Conservation (phyloP, 35 echinoderm and acorn worm genomes). For the Diadema setosum region DNA sequence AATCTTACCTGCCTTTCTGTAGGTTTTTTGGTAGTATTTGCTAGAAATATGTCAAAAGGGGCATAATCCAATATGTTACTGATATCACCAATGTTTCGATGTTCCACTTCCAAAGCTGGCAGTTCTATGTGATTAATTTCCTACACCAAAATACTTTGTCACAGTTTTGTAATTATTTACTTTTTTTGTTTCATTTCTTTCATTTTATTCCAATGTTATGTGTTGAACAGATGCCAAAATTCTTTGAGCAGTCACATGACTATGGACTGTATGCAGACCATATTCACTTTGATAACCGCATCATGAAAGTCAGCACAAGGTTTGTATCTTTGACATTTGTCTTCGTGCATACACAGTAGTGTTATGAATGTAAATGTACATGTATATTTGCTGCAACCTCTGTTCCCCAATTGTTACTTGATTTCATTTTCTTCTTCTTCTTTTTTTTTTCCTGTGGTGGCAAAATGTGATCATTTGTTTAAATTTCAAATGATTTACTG, state of each 20-base stretch:
- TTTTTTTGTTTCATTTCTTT: neutral
- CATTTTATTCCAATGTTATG: neutral
- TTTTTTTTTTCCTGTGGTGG: no score
- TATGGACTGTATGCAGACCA: conserved; percentile 74
- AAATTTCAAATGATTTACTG: neutral
- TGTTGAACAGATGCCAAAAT: conserved; percentile 75
- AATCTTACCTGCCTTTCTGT: no score
- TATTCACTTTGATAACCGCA: conserved; percentile 86
- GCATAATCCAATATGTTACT: neutral
- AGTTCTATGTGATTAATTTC: neutral
- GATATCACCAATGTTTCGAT: neutral
- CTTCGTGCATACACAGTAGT: no score
- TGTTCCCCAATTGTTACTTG: no score
- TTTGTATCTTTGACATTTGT: no score
- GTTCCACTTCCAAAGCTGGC: neutral
- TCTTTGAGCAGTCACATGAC: conserved; percentile 87
- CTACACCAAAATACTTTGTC: neutral
- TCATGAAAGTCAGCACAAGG: conserved; percentile 81
- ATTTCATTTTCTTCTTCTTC: no score
- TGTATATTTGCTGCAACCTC: no score
- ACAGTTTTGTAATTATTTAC: neutral
- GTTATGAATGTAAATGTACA: no score
- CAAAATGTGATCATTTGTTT: no score
- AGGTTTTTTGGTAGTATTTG: no score
- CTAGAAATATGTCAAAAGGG: neutral